Evolutionary conservation across 92 coral and sea anemone species (phyloP).

Genomic region (Isaurus tuberculatus): DNA sequence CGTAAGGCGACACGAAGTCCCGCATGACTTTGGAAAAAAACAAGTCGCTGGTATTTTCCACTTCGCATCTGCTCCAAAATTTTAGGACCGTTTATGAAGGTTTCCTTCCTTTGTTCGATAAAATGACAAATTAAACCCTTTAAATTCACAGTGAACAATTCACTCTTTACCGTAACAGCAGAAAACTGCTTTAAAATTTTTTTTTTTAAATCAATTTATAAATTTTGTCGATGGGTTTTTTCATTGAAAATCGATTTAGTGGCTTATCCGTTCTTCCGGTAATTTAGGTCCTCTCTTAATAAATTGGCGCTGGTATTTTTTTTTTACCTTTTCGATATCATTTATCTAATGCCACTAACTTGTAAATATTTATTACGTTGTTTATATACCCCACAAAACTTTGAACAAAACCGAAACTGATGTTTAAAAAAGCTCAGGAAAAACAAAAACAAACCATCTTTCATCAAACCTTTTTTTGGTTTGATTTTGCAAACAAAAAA

Average conservation of each 20-base stretch:
- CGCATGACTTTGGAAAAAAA: neutral
- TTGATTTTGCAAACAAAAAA: no score
- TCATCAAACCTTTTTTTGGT: no score
- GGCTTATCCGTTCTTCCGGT: neutral
- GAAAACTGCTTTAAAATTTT: neutral
- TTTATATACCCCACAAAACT: no score
- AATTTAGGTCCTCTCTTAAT: neutral
- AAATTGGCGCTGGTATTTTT: no score
- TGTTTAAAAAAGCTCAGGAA: no score
- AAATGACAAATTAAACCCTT: neutral
- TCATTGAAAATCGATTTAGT: neutral
- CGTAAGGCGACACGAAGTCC: conserved; percentile 13
- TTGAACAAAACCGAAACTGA: no score
- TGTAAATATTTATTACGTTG: no score
- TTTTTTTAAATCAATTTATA: neutral
- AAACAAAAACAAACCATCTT: no score
- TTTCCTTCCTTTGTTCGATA: neutral
- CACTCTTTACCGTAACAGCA: neutral
- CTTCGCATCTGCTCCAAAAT: neutral
- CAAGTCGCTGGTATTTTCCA: neutral
- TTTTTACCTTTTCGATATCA: no score
- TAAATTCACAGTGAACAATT: neutral
- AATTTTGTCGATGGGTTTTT: neutral
- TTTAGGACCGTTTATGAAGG: neutral
- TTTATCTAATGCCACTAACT: no score